Conservation (phyloP, 2,113 vertebrate genomes). For the Arizona elegans region DNA sequence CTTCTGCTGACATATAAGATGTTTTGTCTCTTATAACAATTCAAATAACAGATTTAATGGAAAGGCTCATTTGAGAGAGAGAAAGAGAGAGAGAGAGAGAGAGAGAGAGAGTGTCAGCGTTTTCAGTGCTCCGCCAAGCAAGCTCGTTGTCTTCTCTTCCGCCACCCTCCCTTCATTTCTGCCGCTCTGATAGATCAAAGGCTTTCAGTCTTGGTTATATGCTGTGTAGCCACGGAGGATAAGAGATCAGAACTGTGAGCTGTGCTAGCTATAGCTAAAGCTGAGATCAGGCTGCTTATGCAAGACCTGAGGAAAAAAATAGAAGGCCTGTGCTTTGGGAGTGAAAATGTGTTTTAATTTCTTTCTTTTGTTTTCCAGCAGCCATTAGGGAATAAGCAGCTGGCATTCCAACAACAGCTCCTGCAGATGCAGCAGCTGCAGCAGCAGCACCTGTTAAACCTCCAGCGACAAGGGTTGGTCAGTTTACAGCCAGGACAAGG, state of each 20-base stretch:
- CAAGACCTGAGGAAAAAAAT: background rate
- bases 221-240: conserved; percentile 40
- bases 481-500: conserved; percentile 85
- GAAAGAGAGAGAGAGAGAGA: background rate
- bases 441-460: conserved; percentile 97
- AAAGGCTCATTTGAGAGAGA: background rate
- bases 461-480: conserved; percentile 96
- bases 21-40: background rate
- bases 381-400: conserved; percentile 94
- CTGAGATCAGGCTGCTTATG: conserved; percentile 6
- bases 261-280: background rate
- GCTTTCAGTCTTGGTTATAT: conserved; percentile 39
- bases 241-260: background rate
- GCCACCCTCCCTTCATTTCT: conserved; percentile 54
- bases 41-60: accelerated
- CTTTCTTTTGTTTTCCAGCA: conserved; percentile 71
- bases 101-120: background rate
- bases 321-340: conserved; percentile 18
- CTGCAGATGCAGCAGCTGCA: conserved; percentile 99
- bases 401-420: conserved; percentile 99
- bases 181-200: conserved; percentile 66
- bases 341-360: conserved; percentile 42
- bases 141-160: conserved; percentile 41
- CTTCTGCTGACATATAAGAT: background rate
- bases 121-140: conserved; percentile 21